Conservation (phyloP, 2,888 invertebrate genomes). For the Thysanoteuthis rhombus region DNA sequence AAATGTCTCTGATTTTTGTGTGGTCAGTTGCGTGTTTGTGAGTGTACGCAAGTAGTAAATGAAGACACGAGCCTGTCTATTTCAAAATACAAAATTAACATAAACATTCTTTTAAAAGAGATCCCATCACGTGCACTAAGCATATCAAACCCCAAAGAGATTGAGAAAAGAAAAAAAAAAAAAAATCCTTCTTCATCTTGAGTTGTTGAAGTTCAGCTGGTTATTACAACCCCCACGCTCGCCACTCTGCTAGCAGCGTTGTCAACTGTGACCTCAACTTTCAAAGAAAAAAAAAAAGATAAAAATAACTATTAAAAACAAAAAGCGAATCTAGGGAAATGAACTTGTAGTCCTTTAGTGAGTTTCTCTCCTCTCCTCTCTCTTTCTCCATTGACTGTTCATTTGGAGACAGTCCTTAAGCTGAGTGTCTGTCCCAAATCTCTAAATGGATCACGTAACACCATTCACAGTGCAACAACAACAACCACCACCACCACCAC, state of each 20-base stretch:
- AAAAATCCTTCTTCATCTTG: constrained; percentile 22
- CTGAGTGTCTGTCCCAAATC: constrained; percentile 12
- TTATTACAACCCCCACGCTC: constrained; percentile 21
- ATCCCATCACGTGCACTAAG: constrained; percentile 22
- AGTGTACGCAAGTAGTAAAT: constrained; percentile 28
- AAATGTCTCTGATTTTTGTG: background rate
- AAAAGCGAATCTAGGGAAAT: background rate
- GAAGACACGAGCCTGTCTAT: constrained; percentile 26
- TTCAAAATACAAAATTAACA: constrained; percentile 20
- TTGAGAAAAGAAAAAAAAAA: background rate
- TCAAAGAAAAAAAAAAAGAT: background rate
- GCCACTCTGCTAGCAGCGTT: constrained; percentile 16
- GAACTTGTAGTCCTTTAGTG: background rate
- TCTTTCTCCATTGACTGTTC: background rate
- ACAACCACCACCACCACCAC: background rate
- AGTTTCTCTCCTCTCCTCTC: background rate
- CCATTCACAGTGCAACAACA: constrained; percentile 12
- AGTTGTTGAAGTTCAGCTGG: constrained; percentile 29
- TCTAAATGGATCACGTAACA: background rate
- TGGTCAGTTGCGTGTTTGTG: constrained; percentile 32
- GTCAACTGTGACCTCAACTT: constrained; percentile 28
- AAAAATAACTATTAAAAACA: background rate
- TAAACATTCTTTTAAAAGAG: background rate
- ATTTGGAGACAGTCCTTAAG: background rate
- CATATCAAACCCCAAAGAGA: background rate